A percentile compares a stretch with the other conserved stretches of the same genome.
Evolutionary conservation across 2,888 invertebrate species (phyloP).

Genomic region (Coleophora deauratella): DNA sequence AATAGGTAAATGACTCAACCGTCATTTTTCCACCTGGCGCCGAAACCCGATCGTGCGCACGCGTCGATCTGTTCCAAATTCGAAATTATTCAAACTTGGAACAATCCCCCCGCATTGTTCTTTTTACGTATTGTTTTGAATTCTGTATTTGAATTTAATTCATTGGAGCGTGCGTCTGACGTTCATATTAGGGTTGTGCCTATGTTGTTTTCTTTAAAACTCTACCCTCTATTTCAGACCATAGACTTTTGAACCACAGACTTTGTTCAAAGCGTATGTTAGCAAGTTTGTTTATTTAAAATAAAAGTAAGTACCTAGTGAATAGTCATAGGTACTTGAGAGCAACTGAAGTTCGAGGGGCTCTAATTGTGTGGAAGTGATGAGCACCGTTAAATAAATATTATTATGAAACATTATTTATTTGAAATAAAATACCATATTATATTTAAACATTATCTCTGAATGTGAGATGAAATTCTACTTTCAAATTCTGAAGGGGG

Average conservation of each 20-base stretch:
- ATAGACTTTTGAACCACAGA: conserved; percentile 1
- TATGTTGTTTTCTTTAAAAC: conserved; percentile 8
- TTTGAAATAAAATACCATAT: no score
- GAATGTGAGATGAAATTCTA: no score
- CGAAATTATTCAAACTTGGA: conserved; percentile 29
- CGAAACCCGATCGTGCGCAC: conserved; percentile 31
- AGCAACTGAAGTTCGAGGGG: not conserved
- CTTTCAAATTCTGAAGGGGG: no score
- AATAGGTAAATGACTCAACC: not conserved
- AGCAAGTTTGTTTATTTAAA: not conserved
- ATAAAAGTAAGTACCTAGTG: not conserved
- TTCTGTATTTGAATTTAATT: conserved; percentile 13
- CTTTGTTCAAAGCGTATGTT: not conserved
- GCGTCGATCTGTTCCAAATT: conserved; percentile 27
- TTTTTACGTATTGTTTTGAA: conserved; percentile 26
- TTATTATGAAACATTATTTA: no score
- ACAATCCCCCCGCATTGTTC: conserved; percentile 28
- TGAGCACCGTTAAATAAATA: no score
- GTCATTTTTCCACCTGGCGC: conserved; percentile 23
- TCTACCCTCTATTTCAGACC: not conserved
- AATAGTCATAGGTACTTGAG: not conserved
- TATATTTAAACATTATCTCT: no score
- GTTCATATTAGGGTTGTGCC: conserved; percentile 4
- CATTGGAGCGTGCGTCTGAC: conserved; percentile 17
- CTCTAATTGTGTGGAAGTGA: no score